Evolutionary conservation across 2,113 vertebrate genomes (phyloP), one percentile per base, ranked within the genome.

Genomic region (Telmatochromis sp.): DNA sequence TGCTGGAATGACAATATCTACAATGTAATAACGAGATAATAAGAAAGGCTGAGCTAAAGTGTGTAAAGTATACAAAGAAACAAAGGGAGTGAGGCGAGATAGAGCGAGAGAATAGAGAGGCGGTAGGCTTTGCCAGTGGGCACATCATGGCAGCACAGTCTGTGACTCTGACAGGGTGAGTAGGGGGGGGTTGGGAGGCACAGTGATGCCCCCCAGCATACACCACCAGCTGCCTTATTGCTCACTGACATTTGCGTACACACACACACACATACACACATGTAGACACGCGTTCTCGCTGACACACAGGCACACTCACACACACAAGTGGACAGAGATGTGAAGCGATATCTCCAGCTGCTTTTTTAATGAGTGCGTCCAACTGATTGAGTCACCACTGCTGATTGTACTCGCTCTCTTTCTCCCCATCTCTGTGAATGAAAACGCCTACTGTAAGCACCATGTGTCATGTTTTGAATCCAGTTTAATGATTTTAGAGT

Each of bases 161-260:
- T 96, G 94, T 95, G 92, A 95, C 94, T 95, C 87, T 96, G 96
- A 97, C 96, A 96, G 95, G 93, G 93, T 53, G 83, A 75, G 91
- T 88, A 53, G 83, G 92, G 92, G 40, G 89, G 73, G 73, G 73
- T 31, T 31, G 92, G 89, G 73, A 31, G 45, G 92, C 89, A 92
- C 94, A 93, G 86, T 42, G 28, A 92, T 94, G 93, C 92, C 96
- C 95, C 92, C 83, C 85, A 81, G 28, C 87, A 90, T 82, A 89
- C 50, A 91, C 93, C 95, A 96, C 96, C 96, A 95, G 96, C 96
- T 93, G 95, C 96, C 94, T 95, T 63, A 93, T 92, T 96, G 96
- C 83, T 93, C 92, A 81, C 93, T 97, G 97, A 97, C 95, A 94
- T 96, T 97, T 96, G 88, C 81, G 58, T 93, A 84, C 91, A 89